A percentile compares a stretch with the other conserved stretches of the same genome.
Conservation (phyloP, 1,140 invertebrate species). For the Cydia fagiglandana region DNA sequence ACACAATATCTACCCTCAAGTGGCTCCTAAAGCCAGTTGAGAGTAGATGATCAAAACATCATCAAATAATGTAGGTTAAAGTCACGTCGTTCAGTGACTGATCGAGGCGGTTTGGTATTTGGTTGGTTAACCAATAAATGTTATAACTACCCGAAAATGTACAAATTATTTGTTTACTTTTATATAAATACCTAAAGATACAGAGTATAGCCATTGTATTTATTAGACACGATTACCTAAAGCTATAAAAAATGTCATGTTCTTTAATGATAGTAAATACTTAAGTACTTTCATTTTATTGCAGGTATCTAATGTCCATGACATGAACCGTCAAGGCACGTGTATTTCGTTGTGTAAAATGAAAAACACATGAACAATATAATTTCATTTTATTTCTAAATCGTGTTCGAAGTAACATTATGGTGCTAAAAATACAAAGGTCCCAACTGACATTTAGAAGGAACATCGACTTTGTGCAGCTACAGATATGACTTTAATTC, state of each 20-base stretch:
- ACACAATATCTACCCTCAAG: too few relatives aligned
- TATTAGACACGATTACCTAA: background rate
- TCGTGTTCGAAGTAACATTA: background rate
- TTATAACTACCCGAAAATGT: too few relatives aligned
- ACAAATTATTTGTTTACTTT: too few relatives aligned
- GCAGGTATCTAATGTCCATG: background rate
- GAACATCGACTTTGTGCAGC: background rate
- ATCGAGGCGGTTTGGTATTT: too few relatives aligned
- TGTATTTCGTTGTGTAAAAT: background rate
- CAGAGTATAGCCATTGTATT: too few relatives aligned
- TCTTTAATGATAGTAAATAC: background rate
- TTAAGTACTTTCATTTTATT: background rate
- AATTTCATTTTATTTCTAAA: background rate
- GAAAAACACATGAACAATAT: background rate
- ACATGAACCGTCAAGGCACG: background rate
- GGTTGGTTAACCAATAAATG: too few relatives aligned
- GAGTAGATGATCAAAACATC: too few relatives aligned
- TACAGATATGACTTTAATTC: background rate
- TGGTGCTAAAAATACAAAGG: constrained; percentile 2
- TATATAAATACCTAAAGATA: too few relatives aligned
- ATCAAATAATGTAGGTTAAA: too few relatives aligned
- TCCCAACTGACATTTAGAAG: background rate
- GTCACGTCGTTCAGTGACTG: too few relatives aligned
- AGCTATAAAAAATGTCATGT: background rate
- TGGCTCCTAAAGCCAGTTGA: too few relatives aligned